phyloP scores from a whole-genome alignment of 2,888 invertebrate species.

The Macrophya annulata region DNA sequence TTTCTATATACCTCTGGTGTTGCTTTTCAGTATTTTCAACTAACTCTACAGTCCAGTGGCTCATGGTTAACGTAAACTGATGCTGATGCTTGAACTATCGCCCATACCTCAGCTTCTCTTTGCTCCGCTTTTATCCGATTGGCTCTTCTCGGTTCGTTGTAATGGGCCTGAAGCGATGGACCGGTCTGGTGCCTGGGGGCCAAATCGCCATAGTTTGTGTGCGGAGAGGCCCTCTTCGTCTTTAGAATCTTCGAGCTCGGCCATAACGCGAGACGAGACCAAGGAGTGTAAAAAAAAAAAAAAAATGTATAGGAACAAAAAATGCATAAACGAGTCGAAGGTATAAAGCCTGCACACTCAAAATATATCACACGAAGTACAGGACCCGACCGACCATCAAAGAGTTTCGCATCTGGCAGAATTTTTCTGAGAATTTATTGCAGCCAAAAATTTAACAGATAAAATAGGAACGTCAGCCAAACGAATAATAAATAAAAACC shows the following conservation, averaged over 20 bases:
- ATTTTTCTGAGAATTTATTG: background rate
- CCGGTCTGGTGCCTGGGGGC: conserved; percentile 50
- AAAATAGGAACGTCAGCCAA: background rate
- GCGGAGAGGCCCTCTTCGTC: conserved; percentile 37
- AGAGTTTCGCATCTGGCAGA: background rate
- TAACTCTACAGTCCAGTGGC: conserved; percentile 15
- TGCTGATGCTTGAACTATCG: conserved; percentile 14
- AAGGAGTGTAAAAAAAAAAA: conserved; percentile 6
- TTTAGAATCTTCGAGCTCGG: conserved; percentile 21
- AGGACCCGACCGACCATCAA: background rate
- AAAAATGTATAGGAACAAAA: conserved; percentile 13
- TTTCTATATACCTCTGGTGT: conserved; percentile 29
- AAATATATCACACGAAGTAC: conserved; percentile 7
- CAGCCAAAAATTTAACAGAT: background rate
- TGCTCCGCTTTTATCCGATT: conserved; percentile 30
- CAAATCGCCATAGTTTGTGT: conserved; percentile 24
- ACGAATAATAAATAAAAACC: background rate
- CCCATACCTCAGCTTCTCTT: conserved; percentile 30
- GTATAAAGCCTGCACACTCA: background rate
- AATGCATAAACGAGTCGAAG: background rate
- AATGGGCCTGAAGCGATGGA: conserved; percentile 49
- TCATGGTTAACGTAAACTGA: conserved; percentile 26
- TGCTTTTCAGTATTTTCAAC: background rate
- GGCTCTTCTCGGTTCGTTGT: conserved; percentile 34
- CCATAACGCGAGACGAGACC: conserved; percentile 30